phyloP scores from a whole-genome alignment of 92 coral and sea anemone species.

The Siderastrea radians region DNA sequence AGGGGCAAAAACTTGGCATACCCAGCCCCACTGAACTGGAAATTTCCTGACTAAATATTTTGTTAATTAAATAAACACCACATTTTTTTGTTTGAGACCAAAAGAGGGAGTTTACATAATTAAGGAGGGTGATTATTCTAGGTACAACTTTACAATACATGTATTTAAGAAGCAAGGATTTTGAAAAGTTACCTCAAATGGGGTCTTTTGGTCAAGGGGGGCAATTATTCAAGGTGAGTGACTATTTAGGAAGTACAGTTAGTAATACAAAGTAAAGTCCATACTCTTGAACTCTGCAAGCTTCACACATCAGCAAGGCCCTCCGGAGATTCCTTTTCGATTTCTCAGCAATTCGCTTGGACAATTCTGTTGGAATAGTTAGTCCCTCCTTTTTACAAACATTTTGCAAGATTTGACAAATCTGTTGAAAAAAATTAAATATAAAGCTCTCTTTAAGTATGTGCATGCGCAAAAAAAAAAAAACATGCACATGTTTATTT shows the following conservation, averaged over 20 bases:
- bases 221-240: too few relatives aligned
- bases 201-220: not conserved
- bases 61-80: too few relatives aligned
- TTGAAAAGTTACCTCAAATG: too few relatives aligned
- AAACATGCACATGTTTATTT: not conserved
- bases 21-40: too few relatives aligned
- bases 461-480: not conserved
- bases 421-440: constrained; percentile 54
- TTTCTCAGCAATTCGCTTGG: constrained; percentile 93
- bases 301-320: constrained; percentile 98
- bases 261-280: constrained; percentile 6
- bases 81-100: too few relatives aligned
- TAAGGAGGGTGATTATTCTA: too few relatives aligned
- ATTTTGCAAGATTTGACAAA: constrained; percentile 89
- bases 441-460: not conserved
- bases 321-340: constrained; percentile 93
- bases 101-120: too few relatives aligned
- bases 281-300: constrained; percentile 98
- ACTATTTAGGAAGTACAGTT: not conserved
- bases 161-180: too few relatives aligned
- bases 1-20: too few relatives aligned
- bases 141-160: too few relatives aligned
- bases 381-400: constrained; percentile 98
- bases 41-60: too few relatives aligned
- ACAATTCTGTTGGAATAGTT: constrained; percentile 85